phyloP scores from a whole-genome alignment of 2,888 invertebrate genomes.

The Loripinus fragilis region DNA sequence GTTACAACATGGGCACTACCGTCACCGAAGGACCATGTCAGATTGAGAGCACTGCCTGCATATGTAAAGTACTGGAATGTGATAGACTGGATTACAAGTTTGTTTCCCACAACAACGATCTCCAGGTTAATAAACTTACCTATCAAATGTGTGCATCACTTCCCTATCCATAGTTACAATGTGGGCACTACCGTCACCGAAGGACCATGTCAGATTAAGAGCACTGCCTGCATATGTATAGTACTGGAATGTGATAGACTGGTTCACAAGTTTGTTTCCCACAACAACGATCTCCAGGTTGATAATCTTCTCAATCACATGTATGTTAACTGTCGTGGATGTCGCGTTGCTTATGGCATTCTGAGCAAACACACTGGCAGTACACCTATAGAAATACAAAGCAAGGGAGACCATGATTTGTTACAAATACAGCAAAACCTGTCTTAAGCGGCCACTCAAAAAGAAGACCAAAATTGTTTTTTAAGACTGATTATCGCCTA shows the following conservation, averaged over 20 bases:
- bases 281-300: constrained; percentile 49
- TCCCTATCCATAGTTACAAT: constrained; percentile 30
- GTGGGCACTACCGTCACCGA: constrained; percentile 77
- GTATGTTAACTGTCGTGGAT: constrained; percentile 70
- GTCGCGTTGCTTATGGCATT: constrained; percentile 75
- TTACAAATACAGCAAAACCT: no score
- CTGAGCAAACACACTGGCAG: constrained; percentile 73
- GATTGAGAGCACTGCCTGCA: constrained; percentile 78
- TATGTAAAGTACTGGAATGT: constrained; percentile 71
- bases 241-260: constrained; percentile 69
- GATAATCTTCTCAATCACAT: constrained; percentile 67
- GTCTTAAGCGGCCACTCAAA: no score
- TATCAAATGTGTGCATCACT: constrained; percentile 64
- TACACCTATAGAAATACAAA: constrained; percentile 69
- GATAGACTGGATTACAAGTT: constrained; percentile 67
- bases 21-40: constrained; percentile 82
- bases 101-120: constrained; percentile 53
- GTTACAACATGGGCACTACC: constrained; percentile 55
- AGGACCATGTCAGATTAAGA: constrained; percentile 79
- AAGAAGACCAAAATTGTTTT: no score
- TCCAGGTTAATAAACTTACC: constrained; percentile 64
- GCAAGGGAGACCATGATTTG: no score
- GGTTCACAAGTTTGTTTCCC: constrained; percentile 65
- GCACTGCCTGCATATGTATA: constrained; percentile 76
- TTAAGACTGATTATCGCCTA: no score